These are phyloP conservation scores for Centropus bengalensis DNA, from an alignment of 2,113 vertebrate genomes.

Conservation along the genomic window DNA sequence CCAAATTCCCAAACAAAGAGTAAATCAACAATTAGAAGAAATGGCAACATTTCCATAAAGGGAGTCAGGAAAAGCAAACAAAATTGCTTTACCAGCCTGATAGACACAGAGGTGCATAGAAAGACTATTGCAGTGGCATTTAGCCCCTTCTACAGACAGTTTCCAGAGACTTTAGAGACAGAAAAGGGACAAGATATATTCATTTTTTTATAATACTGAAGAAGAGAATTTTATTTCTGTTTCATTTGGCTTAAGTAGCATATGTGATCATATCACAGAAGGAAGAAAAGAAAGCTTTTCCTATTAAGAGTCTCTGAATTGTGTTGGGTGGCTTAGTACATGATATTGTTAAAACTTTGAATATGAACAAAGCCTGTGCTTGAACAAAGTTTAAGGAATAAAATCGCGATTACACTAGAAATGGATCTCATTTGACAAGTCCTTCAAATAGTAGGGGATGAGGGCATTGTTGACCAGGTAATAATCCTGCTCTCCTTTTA, in stretches of 20 bases:
- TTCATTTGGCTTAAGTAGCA: neutral
- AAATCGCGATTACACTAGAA: neutral
- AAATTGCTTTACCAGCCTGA: neutral
- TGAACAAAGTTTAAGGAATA: neutral
- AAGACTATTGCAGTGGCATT: neutral
- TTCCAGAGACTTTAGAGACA: neutral
- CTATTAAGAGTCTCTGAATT: neutral
- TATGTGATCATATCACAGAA: neutral
- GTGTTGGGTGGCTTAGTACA: neutral
- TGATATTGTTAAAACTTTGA: neutral
- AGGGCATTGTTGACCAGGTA: neutral
- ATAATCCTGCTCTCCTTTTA: neutral
- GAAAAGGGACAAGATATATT: neutral
- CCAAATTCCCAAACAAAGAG: neutral
- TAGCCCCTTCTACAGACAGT: neutral
- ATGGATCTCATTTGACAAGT: neutral
- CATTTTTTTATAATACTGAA: neutral
- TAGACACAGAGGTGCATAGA: neutral
- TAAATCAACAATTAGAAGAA: neutral
- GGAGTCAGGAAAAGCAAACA: neutral
- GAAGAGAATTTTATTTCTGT: neutral
- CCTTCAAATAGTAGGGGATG: neutral
- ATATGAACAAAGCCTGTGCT: neutral
- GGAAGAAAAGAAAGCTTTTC: neutral
- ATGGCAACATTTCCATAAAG: neutral